A percentile compares a stretch with the other conserved stretches of the same genome.
These are phyloP conservation scores for Drepana arcuata DNA, from an alignment of 1,140 invertebrate species.

Conservation along the genomic window DNA sequence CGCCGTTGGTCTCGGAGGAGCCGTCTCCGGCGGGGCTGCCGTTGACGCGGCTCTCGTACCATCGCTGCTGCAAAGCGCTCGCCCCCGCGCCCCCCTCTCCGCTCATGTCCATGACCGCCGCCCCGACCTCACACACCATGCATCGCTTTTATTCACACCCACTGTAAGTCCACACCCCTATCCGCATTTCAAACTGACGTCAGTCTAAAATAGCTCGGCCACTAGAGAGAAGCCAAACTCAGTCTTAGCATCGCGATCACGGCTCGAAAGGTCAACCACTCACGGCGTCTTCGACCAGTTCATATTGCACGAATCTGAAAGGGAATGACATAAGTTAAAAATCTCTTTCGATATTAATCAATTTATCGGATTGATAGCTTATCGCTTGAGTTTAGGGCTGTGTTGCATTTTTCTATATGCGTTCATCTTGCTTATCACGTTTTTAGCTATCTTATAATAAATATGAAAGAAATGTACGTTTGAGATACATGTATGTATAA, in stretches of 20 bases:
- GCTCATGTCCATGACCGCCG: slow-evolving; percentile 67
- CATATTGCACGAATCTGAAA: slow-evolving; percentile 45
- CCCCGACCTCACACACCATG: slow-evolving; percentile 63
- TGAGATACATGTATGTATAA: no score
- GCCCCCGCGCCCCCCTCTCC: slow-evolving; percentile 49
- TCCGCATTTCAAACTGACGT: slow-evolving; percentile 42
- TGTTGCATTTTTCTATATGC: no score
- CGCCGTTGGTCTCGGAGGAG: slow-evolving; percentile 47
- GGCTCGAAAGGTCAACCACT: no score
- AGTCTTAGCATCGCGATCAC: slow-evolving; percentile 27
- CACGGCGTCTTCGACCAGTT: slow-evolving; percentile 16
- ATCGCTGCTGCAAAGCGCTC: slow-evolving; percentile 61
- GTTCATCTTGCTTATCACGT: no score
- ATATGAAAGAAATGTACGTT: no score
- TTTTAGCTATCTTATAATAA: no score
- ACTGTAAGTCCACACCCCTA: slow-evolving; percentile 55
- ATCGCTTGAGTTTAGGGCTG: no score
- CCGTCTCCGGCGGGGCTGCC: slow-evolving; percentile 65
- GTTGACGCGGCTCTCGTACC: slow-evolving; percentile 68
- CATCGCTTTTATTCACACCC: slow-evolving; percentile 62
- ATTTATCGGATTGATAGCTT: no score
- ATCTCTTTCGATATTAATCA: no score
- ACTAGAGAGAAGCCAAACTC: slow-evolving; percentile 10
- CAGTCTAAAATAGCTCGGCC: slow-evolving; percentile 16
- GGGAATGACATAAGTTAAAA: no score